Percentiles rank a stretch among this genome's conserved stretches.
Conservation (phyloP, 1,140 invertebrate genomes). For the Ceratosolen solmsi region DNA sequence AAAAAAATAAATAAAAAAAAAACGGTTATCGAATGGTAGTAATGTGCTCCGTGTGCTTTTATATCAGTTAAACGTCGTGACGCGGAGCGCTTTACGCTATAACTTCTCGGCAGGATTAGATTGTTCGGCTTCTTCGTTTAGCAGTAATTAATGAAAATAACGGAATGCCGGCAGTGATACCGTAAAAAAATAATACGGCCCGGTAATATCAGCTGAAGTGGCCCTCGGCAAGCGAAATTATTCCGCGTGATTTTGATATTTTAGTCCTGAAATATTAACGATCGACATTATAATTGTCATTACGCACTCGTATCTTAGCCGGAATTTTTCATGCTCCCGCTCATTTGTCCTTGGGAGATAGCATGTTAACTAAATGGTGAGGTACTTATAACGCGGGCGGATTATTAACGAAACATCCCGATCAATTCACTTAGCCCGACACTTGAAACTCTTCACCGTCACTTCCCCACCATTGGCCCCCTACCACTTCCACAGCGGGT, state of each 20-base stretch:
- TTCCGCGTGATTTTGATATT: slow-evolving; percentile 7
- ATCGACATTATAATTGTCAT: not conserved
- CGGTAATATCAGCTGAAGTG: not conserved
- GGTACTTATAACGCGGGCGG: not conserved
- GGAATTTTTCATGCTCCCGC: not conserved
- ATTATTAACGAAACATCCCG: not conserved
- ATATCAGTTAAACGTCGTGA: not conserved
- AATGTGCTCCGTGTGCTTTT: not conserved
- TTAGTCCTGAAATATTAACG: slow-evolving; percentile 22
- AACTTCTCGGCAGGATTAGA: not conserved
- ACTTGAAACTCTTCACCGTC: not conserved
- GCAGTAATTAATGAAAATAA: slow-evolving; percentile 14
- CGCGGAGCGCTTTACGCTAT: not conserved
- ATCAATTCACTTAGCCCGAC: not conserved
- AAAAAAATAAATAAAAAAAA: too few relatives aligned
- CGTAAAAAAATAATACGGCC: not conserved
- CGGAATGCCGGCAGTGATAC: slow-evolving; percentile 1
- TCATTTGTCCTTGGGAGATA: not conserved
- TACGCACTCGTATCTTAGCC: not conserved
- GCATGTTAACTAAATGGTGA: not conserved
- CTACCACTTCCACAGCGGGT: too few relatives aligned
- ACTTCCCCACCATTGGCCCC: too few relatives aligned
- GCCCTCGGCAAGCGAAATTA: slow-evolving; percentile 8
- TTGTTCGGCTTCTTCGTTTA: not conserved
- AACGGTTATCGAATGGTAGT: not conserved